These are phyloP conservation scores for Hucho hucho DNA, from an alignment of 2,113 vertebrate genomes.

Conservation along the genomic window DNA sequence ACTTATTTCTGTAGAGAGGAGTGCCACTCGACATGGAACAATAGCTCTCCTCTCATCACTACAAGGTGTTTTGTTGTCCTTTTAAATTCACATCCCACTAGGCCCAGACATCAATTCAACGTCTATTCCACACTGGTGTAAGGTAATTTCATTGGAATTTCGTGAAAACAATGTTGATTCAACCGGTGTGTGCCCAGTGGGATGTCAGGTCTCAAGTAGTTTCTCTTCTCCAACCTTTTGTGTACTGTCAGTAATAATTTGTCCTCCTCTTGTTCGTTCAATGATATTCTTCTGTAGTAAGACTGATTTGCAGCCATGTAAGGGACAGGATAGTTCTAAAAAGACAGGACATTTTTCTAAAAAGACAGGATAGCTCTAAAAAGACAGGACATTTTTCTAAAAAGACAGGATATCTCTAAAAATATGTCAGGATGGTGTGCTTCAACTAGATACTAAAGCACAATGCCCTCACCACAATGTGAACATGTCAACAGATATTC, in stretches of 20 bases:
- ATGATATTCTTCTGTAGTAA: conserved; percentile 29
- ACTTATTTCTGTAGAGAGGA: conserved; percentile 25
- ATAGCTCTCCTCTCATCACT: conserved; percentile 21
- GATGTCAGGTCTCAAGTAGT: conserved; percentile 28
- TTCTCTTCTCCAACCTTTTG: not conserved
- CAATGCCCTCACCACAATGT: not conserved
- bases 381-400: no score
- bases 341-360: no score
- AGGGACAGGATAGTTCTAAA: conserved; percentile 7
- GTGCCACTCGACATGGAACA: conserved; percentile 42
- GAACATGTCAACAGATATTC: conserved; percentile 11
- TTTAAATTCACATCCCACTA: conserved; percentile 4
- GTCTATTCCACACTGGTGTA: no score
- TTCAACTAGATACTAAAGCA: conserved; percentile 23
- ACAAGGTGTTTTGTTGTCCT: conserved; percentile 39
- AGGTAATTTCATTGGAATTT: no score
- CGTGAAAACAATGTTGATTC: no score
- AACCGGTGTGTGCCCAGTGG: no score
- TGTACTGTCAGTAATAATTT: conserved; percentile 14
- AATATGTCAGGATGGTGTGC: not conserved
- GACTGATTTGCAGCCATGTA: conserved; percentile 29
- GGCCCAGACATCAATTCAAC: no score
- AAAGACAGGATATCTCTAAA: conserved; percentile 7
- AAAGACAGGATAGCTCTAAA: no score
- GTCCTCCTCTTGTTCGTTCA: conserved; percentile 14